Evolutionary conservation across 2,113 vertebrate genomes (phyloP).

Genomic region (Leptobrachium ailaonicum): DNA sequence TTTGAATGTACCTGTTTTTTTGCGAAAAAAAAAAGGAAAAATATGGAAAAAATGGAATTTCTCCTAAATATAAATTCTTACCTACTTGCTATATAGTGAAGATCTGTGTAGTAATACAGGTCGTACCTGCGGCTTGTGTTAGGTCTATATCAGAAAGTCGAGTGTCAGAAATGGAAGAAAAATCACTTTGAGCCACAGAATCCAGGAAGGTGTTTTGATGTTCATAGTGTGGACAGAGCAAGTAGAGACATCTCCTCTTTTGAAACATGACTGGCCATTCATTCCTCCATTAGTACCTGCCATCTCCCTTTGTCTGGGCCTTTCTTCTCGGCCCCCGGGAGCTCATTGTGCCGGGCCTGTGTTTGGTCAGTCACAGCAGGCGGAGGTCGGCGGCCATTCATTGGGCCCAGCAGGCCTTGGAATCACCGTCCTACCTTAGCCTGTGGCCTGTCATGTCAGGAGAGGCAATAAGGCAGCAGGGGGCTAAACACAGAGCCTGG

Average conservation of each 20-base stretch:
- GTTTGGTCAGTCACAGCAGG: slow-evolving; percentile 20
- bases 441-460: slow-evolving; percentile 52
- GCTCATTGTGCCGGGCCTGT: slow-evolving; percentile 13
- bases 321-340: slow-evolving; percentile 27
- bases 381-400: slow-evolving; percentile 48
- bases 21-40: too few species aligned
- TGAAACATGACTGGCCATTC: slow-evolving; percentile 34
- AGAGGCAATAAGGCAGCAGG: slow-evolving; percentile 23
- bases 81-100: too few species aligned
- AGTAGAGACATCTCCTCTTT: slow-evolving; percentile 37
- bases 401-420: slow-evolving; percentile 53
- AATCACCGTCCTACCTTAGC: slow-evolving; percentile 55
- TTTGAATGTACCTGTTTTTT: too few species aligned
- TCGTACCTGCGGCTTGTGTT: too few species aligned
- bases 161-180: too few species aligned
- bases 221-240: background rate
- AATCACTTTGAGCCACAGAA: background rate
- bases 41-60: too few species aligned
- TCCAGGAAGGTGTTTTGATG: slow-evolving; percentile 1
- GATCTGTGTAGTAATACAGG: too few species aligned
- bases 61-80: too few species aligned
- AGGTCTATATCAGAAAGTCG: too few species aligned
- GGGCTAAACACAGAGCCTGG: slow-evolving; percentile 18
- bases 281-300: slow-evolving; percentile 48
- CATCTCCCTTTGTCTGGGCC: slow-evolving; percentile 7